phyloP scores from a whole-genome alignment of 1,140 invertebrate genomes.

The Drosophila dunni region DNA sequence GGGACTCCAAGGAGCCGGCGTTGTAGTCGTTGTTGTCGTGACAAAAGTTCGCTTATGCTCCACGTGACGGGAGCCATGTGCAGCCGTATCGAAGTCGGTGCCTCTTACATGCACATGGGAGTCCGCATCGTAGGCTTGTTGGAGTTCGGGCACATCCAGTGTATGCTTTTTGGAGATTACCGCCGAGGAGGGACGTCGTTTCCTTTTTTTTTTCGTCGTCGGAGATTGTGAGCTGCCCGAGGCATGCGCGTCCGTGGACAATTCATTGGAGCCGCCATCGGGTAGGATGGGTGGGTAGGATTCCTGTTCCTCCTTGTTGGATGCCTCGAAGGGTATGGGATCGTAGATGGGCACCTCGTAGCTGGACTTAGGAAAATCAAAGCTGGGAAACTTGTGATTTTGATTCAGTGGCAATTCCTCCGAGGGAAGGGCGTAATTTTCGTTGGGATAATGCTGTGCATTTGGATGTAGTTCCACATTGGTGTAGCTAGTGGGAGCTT shows the following conservation, averaged over 20 bases:
- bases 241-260: slow-evolving; percentile 55
- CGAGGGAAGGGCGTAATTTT: slow-evolving; percentile 64
- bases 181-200: slow-evolving; percentile 33
- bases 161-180: slow-evolving; percentile 66
- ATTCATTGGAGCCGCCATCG: slow-evolving; percentile 34
- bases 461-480: slow-evolving; percentile 30
- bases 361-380: slow-evolving; percentile 79
- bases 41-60: slow-evolving; percentile 56
- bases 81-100: slow-evolving; percentile 54
- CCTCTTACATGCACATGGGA: slow-evolving; percentile 33
- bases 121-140: slow-evolving; percentile 73
- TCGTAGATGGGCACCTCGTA: slow-evolving; percentile 83
- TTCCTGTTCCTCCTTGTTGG: slow-evolving; percentile 70
- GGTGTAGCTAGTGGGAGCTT: slow-evolving; percentile 34
- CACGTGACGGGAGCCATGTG: slow-evolving; percentile 58
- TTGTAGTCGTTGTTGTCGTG: slow-evolving; percentile 15
- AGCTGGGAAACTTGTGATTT: slow-evolving; percentile 72
- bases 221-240: slow-evolving; percentile 48
- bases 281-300: slow-evolving; percentile 66
- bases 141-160: slow-evolving; percentile 71
- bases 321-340: slow-evolving; percentile 76
- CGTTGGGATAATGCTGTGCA: slow-evolving; percentile 49
- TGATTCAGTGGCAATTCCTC: slow-evolving; percentile 72
- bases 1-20: slow-evolving; percentile 67
- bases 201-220: slow-evolving; percentile 59